Conservation (phyloP, 2,113 vertebrate genomes). For the Misgurnus mizolepis region DNA sequence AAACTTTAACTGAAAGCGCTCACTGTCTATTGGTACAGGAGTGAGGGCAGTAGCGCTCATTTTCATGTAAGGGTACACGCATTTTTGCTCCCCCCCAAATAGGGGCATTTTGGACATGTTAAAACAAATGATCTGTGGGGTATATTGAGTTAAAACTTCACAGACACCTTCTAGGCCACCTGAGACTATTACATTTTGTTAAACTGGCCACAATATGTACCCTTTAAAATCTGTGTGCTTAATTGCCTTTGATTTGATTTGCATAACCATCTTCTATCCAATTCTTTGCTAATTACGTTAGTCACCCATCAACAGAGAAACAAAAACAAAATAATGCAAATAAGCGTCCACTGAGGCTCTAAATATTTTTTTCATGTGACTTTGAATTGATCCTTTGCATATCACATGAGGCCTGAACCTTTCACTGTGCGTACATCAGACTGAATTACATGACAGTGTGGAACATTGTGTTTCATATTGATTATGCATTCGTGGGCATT, state of each 20-base stretch:
- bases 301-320: neutral
- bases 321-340: conserved; percentile 7
- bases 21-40: too few relatives aligned
- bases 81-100: too few relatives aligned
- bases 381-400: conserved; percentile 12
- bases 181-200: too few relatives aligned
- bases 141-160: too few relatives aligned
- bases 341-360: neutral
- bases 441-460: neutral
- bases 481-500: neutral
- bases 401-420: neutral
- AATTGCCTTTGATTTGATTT: conserved; percentile 23
- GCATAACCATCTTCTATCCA: neutral
- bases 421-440: neutral
- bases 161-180: too few relatives aligned
- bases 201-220: too few relatives aligned
- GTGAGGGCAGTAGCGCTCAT: too few relatives aligned
- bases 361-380: neutral
- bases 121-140: too few relatives aligned
- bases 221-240: neutral
- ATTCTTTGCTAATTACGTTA: neutral
- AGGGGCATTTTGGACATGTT: too few relatives aligned
- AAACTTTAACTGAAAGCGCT: too few relatives aligned
- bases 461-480: conserved; percentile 6
- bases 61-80: too few relatives aligned